Base-by-base conservation (phyloP, 2,797 vertebrate species). In the Pagetopsis macropterus region DNA sequence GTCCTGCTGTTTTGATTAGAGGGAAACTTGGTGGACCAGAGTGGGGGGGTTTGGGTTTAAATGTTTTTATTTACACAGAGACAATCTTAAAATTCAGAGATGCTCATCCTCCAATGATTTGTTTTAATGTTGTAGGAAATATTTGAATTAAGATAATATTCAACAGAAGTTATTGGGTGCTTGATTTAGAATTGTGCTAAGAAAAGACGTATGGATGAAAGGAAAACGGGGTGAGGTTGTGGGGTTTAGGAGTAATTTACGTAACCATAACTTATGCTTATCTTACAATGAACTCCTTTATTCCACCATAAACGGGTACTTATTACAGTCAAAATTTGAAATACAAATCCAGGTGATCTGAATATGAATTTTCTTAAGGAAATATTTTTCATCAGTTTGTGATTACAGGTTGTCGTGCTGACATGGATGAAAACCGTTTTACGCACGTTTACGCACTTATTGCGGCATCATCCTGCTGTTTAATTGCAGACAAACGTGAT, bases 1-100 rank as follows among this genome's bases (percentile, higher is more conserved):
- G 87, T 88, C 83, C 79, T 81, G 81, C 71, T 90, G 84, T 82
- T 90, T 85, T 90, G 75, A 92, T 89, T 84, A 87, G 78, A 65
- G 70, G 72, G 49, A 46, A 64, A 73, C 65, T 77, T 46, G 23
- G 63, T 72, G 77, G 69, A 73, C 59, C 64, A 63, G 65, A 40
- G 70, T 44, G 56, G 11, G 76, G 41, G 41, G 68, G 52, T 5
- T 27, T 37, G 58, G 49, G 48, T 48, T 58, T 5, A 33, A 70
- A 44, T 46, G 51, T 21, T 68, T 78, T 76, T 84, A 78, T 87
- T 82, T 86, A 75, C 58, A 64, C n/a, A 51, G 58, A 75, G 48
- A 8, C 59, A 81, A 76, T 40, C 61, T 50, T 27, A 72, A 45
- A 80, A 62, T 55, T 27, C 21, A 40, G 67, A 52, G 27, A 71